These are phyloP conservation scores for Acanthosepion pharaonis DNA, from an alignment of 2,888 invertebrate species.

Conservation along the genomic window DNA sequence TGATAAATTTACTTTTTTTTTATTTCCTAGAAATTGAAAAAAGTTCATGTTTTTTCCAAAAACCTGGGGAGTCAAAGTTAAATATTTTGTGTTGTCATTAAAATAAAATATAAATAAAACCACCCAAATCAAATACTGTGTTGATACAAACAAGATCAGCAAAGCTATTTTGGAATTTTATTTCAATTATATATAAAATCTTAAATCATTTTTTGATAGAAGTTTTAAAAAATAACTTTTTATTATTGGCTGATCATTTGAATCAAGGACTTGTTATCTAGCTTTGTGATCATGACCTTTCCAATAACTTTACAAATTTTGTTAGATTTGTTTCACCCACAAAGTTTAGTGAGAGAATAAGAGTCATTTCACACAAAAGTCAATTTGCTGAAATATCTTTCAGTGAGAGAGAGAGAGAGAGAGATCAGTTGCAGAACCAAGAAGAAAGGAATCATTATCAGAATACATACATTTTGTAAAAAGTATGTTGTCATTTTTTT, in stretches of 20 bases:
- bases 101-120: background rate
- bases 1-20: background rate
- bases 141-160: conserved; percentile 20
- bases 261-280: conserved; percentile 1
- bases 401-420: too few relatives aligned
- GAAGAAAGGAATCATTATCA: too few relatives aligned
- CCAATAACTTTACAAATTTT: background rate
- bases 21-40: background rate
- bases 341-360: background rate
- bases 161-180: conserved; percentile 11
- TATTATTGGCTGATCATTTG: background rate
- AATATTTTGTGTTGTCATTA: background rate
- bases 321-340: background rate
- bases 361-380: background rate
- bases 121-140: conserved; percentile 20
- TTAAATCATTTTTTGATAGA: background rate
- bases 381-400: too few relatives aligned
- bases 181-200: conserved; percentile 20
- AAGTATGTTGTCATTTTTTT: background rate
- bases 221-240: conserved; percentile 33
- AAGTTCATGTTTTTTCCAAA: background rate
- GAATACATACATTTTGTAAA: conserved; percentile 4
- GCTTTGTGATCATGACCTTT: background rate
- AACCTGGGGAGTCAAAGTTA: background rate
- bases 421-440: background rate